Conservation (phyloP, 2,113 vertebrate genomes). For the Lasiurus cinereus region DNA sequence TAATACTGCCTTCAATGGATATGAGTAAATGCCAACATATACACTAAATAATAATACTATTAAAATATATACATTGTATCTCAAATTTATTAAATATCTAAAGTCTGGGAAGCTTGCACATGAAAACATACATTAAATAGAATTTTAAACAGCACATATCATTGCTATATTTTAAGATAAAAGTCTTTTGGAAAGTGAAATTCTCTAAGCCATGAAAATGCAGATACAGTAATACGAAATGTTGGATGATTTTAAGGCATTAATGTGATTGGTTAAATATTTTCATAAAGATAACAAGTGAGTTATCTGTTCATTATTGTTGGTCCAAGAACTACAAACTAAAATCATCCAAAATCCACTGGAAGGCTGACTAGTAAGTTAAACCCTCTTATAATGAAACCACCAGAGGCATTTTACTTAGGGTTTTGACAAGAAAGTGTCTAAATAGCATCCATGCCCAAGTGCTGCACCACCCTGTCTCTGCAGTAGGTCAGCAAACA, state of each 20-base stretch:
- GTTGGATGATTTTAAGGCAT: background rate
- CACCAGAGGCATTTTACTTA: background rate
- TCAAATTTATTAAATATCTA: slow-evolving; percentile 37
- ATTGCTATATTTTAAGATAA: slow-evolving; percentile 9
- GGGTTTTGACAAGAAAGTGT: background rate
- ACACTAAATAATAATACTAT: background rate
- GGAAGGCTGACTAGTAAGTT: background rate
- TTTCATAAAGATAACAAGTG: slow-evolving; percentile 21
- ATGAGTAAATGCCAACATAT: slow-evolving; percentile 16
- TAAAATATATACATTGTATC: slow-evolving; percentile 2
- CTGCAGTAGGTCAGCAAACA: background rate
- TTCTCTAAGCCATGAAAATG: slow-evolving; percentile 47
- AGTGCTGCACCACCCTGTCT: background rate
- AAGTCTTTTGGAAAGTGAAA: slow-evolving; percentile 39
- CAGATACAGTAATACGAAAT: background rate
- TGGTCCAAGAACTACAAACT: background rate
- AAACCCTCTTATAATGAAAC: background rate
- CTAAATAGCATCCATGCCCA: background rate
- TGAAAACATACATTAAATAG: slow-evolving; percentile 3
- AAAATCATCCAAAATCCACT: slow-evolving; percentile 12
- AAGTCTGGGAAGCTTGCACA: background rate
- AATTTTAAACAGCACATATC: slow-evolving; percentile 35
- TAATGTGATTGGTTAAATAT: background rate
- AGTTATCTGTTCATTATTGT: background rate
- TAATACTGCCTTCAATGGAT: background rate